These are phyloP conservation scores for Buathra laborator DNA, from an alignment of 2,888 invertebrate species.

Conservation along the genomic window DNA sequence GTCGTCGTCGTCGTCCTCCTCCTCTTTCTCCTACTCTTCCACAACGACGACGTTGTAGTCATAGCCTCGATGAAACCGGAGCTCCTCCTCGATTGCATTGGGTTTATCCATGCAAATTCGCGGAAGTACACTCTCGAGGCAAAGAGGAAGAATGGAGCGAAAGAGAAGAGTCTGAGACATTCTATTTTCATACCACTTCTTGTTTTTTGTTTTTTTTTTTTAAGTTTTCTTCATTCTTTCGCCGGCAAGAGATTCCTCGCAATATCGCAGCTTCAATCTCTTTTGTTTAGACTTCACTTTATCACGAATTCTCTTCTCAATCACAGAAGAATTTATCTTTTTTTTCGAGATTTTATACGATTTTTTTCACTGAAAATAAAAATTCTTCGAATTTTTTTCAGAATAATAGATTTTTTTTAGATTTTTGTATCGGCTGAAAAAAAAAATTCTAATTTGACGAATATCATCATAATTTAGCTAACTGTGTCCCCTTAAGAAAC, in stretches of 20 bases:
- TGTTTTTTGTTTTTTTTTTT: constrained; percentile 5
- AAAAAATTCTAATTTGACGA: background rate
- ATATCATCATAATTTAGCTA: background rate
- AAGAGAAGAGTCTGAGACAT: constrained; percentile 21
- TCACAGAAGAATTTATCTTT: constrained; percentile 9
- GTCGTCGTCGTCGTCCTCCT: constrained; percentile 48
- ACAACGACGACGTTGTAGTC: constrained; percentile 18
- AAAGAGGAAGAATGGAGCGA: constrained; percentile 13
- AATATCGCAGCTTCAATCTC: constrained; percentile 37
- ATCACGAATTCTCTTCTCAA: constrained; percentile 25
- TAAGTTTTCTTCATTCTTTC: constrained; percentile 10
- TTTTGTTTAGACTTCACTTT: constrained; percentile 31
- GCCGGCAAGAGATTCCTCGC: background rate
- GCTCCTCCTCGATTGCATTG: constrained; percentile 62
- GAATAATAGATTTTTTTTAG: too few species aligned
- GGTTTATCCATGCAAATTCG: constrained; percentile 65
- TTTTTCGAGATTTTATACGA: constrained; percentile 7
- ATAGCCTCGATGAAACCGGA: constrained; percentile 53
- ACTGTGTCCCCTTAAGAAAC: background rate
- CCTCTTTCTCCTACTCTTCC: too few species aligned
- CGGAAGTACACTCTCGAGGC: constrained; percentile 50
- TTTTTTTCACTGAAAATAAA: background rate
- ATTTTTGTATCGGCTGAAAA: background rate
- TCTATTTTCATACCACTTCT: constrained; percentile 11
- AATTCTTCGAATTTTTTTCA: too few species aligned